Evolutionary conservation across 2,113 vertebrate genomes (phyloP).

Genomic region (Lasiurus cinereus): DNA sequence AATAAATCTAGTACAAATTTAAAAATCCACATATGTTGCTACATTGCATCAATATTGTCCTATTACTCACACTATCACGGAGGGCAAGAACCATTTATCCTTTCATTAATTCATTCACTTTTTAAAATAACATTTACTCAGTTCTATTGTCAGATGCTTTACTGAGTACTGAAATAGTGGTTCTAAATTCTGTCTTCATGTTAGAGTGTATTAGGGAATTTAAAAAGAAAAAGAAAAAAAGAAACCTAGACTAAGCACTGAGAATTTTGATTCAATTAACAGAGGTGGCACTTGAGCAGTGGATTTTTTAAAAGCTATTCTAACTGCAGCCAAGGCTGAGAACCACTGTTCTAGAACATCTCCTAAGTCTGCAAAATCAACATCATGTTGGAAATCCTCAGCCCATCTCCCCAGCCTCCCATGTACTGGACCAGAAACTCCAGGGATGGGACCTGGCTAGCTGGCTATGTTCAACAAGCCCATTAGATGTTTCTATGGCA

Average conservation of each 20-base stretch:
- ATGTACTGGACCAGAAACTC: not conserved
- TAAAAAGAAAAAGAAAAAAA: not conserved
- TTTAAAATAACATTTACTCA: conserved; percentile 31
- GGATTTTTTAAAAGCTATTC: not conserved
- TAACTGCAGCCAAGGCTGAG: not conserved
- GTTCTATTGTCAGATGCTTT: not conserved
- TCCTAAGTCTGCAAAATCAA: not conserved
- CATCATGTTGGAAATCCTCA: not conserved
- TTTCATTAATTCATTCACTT: not conserved
- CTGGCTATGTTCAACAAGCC: not conserved
- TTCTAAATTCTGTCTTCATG: not conserved
- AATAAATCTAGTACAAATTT: not conserved
- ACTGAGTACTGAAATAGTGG: not conserved
- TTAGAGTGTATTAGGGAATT: not conserved
- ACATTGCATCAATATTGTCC: not conserved
- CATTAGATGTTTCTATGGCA: not conserved
- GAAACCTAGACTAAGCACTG: not conserved
- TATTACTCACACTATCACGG: not conserved
- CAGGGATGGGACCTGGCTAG: no score
- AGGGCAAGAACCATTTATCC: not conserved
- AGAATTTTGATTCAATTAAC: not conserved
- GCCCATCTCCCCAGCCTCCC: no score
- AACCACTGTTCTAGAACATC: not conserved
- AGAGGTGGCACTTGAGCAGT: not conserved
- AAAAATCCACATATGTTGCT: not conserved